phyloP scores from a whole-genome alignment of 2,113 vertebrate species.

The Nycticebus coucang region DNA sequence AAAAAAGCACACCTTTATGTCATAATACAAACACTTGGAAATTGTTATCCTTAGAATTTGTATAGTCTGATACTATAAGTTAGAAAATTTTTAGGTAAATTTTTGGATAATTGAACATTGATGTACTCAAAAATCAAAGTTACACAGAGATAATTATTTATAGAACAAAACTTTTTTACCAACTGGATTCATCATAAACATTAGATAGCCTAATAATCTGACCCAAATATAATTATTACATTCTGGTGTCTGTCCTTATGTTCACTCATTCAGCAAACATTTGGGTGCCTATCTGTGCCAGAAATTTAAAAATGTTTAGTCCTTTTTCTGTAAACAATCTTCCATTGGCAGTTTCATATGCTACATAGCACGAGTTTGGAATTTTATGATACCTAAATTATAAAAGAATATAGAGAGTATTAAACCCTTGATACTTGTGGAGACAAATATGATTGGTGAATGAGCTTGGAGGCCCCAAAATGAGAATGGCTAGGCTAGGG shows the following conservation, averaged over 20 bases:
- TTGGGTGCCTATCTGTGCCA: not conserved
- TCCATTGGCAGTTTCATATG: not conserved
- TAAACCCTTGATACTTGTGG: not conserved
- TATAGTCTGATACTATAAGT: not conserved
- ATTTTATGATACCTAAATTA: not conserved
- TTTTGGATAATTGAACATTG: not conserved
- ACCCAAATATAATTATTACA: not conserved
- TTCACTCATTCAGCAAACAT: not conserved
- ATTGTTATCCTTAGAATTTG: not conserved
- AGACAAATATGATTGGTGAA: not conserved
- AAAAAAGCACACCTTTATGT: not conserved
- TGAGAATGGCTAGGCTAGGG: not conserved
- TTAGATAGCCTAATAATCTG: not conserved
- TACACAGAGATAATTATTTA: constrained; percentile 33
- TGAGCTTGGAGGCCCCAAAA: not conserved
- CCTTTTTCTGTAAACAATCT: not conserved
- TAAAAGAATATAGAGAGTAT: not conserved
- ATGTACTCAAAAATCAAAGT: not conserved
- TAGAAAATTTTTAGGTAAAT: not conserved
- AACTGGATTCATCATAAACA: not conserved
- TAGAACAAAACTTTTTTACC: not conserved
- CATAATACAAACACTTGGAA: not conserved
- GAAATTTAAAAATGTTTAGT: not conserved
- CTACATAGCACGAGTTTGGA: constrained; percentile 13
- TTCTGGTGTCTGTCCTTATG: not conserved